Conservation (phyloP, 2,113 vertebrate species). For the Pimephales promelas region DNA sequence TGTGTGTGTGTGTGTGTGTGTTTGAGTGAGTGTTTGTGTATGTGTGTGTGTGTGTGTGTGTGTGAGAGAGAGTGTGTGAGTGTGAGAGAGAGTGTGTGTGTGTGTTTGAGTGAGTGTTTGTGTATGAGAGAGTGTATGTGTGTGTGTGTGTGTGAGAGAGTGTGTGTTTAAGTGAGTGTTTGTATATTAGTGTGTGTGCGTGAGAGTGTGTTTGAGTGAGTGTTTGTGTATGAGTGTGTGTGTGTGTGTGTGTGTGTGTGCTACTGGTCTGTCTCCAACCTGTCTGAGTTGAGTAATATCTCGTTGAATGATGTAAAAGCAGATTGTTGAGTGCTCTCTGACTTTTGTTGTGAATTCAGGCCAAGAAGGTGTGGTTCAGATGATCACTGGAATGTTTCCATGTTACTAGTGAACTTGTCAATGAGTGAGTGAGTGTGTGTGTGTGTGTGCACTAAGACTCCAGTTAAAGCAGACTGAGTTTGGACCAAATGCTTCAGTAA, state of each 20-base stretch:
- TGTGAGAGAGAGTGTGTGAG: background rate
- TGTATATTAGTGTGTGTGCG: too few species aligned
- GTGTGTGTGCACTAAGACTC: background rate
- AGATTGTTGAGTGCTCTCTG: slow-evolving; percentile 17
- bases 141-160: background rate
- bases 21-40: too few species aligned
- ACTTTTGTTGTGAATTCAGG: slow-evolving; percentile 14
- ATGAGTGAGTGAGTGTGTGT: background rate
- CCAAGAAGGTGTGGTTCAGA: slow-evolving; percentile 6
- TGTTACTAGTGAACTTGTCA: background rate
- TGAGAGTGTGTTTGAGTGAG: too few species aligned
- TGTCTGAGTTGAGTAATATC: slow-evolving; percentile 7
- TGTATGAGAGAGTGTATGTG: too few species aligned
- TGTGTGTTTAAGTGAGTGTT: background rate
- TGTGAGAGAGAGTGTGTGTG: too few species aligned
- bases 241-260: background rate
- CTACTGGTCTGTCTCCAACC: background rate
- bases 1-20: background rate
- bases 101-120: too few species aligned
- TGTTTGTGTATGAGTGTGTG: too few species aligned
- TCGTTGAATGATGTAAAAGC: slow-evolving; percentile 12
- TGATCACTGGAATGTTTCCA: slow-evolving; percentile 8
- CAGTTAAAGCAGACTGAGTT: background rate
- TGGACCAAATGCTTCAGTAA: too few species aligned
- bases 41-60: background rate